These are phyloP conservation scores for Teleogryllus oceanicus DNA, from an alignment of 2,888 invertebrate genomes.

Conservation along the genomic window DNA sequence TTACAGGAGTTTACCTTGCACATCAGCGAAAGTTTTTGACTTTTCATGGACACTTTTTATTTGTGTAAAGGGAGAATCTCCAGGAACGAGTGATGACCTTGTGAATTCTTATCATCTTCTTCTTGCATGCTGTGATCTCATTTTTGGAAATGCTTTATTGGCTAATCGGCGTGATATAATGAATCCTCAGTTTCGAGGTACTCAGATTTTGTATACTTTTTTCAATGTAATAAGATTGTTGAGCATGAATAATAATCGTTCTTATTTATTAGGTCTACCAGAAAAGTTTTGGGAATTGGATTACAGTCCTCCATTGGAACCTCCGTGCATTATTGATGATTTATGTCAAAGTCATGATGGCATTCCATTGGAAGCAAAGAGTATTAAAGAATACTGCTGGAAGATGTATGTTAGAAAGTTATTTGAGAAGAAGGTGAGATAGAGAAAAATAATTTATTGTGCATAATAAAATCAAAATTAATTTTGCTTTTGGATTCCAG, in stretches of 20 bases:
- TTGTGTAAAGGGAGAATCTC: constrained; percentile 81
- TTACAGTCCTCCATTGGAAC: constrained; percentile 58
- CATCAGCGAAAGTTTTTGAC: constrained; percentile 79
- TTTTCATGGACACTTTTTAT: constrained; percentile 93
- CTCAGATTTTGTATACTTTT: constrained; percentile 33
- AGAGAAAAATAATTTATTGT: neutral
- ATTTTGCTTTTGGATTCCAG: too few relatives aligned
- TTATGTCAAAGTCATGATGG: constrained; percentile 80
- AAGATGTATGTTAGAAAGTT: constrained; percentile 72
- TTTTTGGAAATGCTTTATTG: constrained; percentile 81
- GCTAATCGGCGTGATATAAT: constrained; percentile 77
- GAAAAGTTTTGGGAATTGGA: constrained; percentile 60
- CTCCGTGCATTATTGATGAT: constrained; percentile 77
- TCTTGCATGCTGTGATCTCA: constrained; percentile 84
- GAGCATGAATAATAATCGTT: neutral
- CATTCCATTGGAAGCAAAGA: constrained; percentile 80
- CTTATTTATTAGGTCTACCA: constrained; percentile 60
- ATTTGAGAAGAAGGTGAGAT: constrained; percentile 63
- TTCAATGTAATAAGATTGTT: neutral
- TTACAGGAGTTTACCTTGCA: constrained; percentile 69
- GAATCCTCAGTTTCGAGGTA: constrained; percentile 78
- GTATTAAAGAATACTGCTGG: constrained; percentile 85
- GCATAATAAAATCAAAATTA: too few relatives aligned
- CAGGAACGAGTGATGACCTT: constrained; percentile 83
- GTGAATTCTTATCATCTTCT: constrained; percentile 92